phyloP scores from a whole-genome alignment of 2,113 vertebrate species.

The Hemiprocne comata region DNA sequence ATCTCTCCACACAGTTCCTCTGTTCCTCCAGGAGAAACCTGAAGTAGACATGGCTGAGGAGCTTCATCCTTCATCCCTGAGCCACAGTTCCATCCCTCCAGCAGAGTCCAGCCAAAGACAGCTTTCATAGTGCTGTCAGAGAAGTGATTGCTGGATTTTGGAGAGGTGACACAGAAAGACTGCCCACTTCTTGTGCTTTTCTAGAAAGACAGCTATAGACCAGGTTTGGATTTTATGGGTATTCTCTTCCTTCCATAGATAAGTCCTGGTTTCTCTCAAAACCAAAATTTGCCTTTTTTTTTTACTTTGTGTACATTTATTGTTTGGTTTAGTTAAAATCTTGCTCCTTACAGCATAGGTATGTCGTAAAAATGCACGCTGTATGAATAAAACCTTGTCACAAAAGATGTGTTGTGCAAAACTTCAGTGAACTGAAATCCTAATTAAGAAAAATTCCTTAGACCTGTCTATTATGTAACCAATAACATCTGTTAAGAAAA shows the following conservation, averaged over 20 bases:
- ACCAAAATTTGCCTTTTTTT: not conserved
- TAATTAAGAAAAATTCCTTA: not conserved
- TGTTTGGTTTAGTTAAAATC: not conserved
- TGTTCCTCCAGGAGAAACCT: not conserved
- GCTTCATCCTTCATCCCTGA: not conserved
- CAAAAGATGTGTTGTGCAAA: not conserved
- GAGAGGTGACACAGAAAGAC: not conserved
- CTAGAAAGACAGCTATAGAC: not conserved
- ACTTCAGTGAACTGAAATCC: not conserved
- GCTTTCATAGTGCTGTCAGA: not conserved
- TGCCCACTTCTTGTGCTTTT: not conserved
- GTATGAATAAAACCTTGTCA: not conserved
- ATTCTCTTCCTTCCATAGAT: not conserved
- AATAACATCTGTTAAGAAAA: conserved; percentile 17
- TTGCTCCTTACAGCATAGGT: not conserved
- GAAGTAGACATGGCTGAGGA: not conserved
- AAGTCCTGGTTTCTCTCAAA: not conserved
- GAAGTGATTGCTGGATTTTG: not conserved
- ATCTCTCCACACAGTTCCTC: not conserved
- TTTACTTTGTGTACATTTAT: not conserved
- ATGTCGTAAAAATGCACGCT: not conserved
- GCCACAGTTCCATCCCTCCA: not conserved
- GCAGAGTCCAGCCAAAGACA: not conserved
- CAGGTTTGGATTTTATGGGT: not conserved
- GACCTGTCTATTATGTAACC: not conserved